Conservation (phyloP, 1,140 invertebrate species). For the Teleogryllus occipitalis region DNA sequence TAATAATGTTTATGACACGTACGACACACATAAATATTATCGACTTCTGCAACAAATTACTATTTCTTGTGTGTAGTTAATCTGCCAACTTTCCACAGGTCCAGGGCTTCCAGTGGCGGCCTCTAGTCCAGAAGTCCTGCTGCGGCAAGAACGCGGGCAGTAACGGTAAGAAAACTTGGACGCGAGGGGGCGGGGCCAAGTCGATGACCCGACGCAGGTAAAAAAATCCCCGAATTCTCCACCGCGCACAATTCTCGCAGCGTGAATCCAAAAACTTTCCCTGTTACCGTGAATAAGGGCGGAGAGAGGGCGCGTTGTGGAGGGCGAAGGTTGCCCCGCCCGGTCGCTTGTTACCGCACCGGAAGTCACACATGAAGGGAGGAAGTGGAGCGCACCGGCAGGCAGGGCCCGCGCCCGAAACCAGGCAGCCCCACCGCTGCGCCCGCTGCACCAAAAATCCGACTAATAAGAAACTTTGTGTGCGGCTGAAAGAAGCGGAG, state of each 20-base stretch:
- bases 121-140: too few relatives aligned
- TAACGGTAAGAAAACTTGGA: too few relatives aligned
- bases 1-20: too few relatives aligned
- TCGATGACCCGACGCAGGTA: not conserved
- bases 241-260: not conserved
- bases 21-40: too few relatives aligned
- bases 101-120: too few relatives aligned
- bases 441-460: not conserved
- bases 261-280: not conserved
- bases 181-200: too few relatives aligned
- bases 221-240: not conserved
- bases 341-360: not conserved
- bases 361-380: not conserved
- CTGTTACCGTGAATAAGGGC: not conserved
- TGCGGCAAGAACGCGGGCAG: too few relatives aligned
- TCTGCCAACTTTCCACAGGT: too few relatives aligned
- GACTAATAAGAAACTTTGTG: slow-evolving; percentile 1
- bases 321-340: not conserved
- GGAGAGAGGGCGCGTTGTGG: too few relatives aligned
- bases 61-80: too few relatives aligned
- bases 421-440: not conserved
- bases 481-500: not conserved
- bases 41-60: too few relatives aligned
- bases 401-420: not conserved
- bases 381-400: not conserved